These are phyloP conservation scores for Acrobasis suavella DNA, from an alignment of 2,888 invertebrate species.

Conservation along the genomic window DNA sequence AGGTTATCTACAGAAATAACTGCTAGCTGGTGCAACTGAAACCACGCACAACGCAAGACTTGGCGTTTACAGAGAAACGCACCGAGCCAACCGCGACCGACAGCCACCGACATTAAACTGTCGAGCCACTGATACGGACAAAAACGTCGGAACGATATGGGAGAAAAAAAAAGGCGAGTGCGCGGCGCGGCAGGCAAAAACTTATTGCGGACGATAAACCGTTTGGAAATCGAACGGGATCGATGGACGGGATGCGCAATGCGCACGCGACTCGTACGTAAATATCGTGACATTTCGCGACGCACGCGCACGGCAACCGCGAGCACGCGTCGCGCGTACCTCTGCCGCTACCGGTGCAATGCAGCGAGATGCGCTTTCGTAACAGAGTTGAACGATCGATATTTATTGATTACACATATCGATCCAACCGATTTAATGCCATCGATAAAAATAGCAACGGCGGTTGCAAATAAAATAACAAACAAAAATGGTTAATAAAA, in stretches of 20 bases:
- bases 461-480: no score
- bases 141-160: slow-evolving; percentile 23
- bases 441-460: slow-evolving; percentile 6
- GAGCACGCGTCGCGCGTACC: slow-evolving; percentile 30
- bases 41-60: slow-evolving; percentile 13
- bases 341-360: slow-evolving; percentile 36
- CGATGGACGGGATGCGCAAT: slow-evolving; percentile 46
- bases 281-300: slow-evolving; percentile 72
- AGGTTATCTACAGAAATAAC: slow-evolving; percentile 20
- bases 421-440: neutral
- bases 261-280: slow-evolving; percentile 61
- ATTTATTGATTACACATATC: slow-evolving; percentile 39
- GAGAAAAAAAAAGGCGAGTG: slow-evolving; percentile 40
- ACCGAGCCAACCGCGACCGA: slow-evolving; percentile 18
- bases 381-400: slow-evolving; percentile 75
- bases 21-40: slow-evolving; percentile 4
- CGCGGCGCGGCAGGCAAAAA: slow-evolving; percentile 45
- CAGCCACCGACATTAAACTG: slow-evolving; percentile 13
- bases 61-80: slow-evolving; percentile 14
- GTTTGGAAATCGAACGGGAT: slow-evolving; percentile 56
- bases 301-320: slow-evolving; percentile 32
- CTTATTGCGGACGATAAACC: slow-evolving; percentile 54
- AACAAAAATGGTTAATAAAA: no score
- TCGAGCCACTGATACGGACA: slow-evolving; percentile 1
- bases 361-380: slow-evolving; percentile 55